phyloP scores from a whole-genome alignment of 1,140 invertebrate genomes.

The Drosophila tristis region DNA sequence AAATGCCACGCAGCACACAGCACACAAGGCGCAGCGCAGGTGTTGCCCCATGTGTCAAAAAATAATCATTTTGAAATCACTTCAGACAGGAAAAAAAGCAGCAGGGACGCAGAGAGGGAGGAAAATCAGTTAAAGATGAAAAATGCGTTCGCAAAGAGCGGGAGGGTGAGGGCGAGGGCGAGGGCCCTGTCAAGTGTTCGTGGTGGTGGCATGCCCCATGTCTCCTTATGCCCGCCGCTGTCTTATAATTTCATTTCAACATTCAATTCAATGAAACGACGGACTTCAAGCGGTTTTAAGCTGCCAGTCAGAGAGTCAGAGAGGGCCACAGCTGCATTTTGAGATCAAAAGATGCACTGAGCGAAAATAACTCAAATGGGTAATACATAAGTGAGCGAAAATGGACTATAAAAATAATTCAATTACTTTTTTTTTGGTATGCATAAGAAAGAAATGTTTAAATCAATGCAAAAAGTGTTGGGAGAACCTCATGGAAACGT shows the following conservation, averaged over 20 bases:
- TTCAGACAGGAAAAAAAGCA: constrained; percentile 43
- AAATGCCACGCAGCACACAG: constrained; percentile 5
- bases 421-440: no score
- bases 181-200: constrained; percentile 54
- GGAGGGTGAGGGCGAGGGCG: neutral
- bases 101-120: neutral
- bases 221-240: constrained; percentile 29
- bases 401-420: no score
- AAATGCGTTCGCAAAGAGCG: constrained; percentile 58
- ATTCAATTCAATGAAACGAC: constrained; percentile 56
- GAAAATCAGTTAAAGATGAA: constrained; percentile 52
- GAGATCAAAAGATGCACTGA: constrained; percentile 7
- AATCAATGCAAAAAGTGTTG: no score
- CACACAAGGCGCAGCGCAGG: constrained; percentile 47
- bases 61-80: constrained; percentile 80
- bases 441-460: no score
- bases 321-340: constrained; percentile 54
- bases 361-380: constrained; percentile 4
- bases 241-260: constrained; percentile 69
- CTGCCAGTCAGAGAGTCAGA: constrained; percentile 26
- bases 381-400: neutral
- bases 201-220: constrained; percentile 7
- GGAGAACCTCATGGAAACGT: no score
- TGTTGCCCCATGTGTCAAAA: constrained; percentile 80
- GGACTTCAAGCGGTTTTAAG: constrained; percentile 54